These are phyloP conservation scores for Camponotus vicinus DNA, from an alignment of 1,140 invertebrate genomes.

Conservation along the genomic window DNA sequence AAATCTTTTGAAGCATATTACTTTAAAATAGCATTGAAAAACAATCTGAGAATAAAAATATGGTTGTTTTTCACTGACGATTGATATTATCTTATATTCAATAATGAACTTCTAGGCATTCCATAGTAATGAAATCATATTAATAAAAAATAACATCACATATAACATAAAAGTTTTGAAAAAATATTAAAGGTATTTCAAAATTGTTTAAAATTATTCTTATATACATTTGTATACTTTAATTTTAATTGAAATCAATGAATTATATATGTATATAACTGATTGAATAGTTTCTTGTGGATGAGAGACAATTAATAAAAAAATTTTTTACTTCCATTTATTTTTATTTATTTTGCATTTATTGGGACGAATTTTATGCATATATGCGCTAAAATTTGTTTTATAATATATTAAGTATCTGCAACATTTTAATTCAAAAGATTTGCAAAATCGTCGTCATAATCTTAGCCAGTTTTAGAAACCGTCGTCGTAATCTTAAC, in stretches of 20 bases:
- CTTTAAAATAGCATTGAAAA: too few species aligned
- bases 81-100: too few species aligned
- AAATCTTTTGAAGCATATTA: too few species aligned
- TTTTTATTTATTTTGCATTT: neutral
- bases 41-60: too few species aligned
- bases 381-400: slow-evolving; percentile 2
- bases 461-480: too few species aligned
- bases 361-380: neutral
- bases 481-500: too few species aligned
- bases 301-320: neutral
- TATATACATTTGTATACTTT: neutral
- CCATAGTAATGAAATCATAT: neutral
- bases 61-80: too few species aligned
- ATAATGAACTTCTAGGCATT: too few species aligned
- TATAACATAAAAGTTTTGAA: neutral
- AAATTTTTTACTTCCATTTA: neutral
- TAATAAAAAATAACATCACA: neutral
- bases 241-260: neutral
- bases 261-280: neutral
- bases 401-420: neutral
- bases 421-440: neutral
- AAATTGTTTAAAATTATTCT: neutral
- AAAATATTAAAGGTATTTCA: neutral
- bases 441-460: neutral
- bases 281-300: slow-evolving; percentile 17